These are phyloP conservation scores for Icerya purchasi DNA, from an alignment of 2,888 invertebrate species.

Conservation along the genomic window DNA sequence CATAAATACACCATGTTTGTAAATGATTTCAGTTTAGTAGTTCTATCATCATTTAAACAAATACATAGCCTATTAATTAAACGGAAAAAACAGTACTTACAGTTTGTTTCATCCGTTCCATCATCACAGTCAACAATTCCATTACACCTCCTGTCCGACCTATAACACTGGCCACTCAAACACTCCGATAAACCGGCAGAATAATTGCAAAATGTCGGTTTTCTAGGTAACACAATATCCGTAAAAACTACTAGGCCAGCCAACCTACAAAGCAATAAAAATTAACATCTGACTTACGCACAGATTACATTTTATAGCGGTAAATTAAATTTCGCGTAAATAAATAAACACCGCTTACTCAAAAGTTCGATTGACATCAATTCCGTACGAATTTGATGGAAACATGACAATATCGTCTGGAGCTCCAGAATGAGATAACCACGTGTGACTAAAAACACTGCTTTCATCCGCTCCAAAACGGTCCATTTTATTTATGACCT, in stretches of 20 bases:
- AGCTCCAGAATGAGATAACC: slow-evolving; percentile 66
- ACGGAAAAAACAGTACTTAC: no score
- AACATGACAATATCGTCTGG: slow-evolving; percentile 68
- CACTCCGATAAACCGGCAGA: slow-evolving; percentile 57
- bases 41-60: no score
- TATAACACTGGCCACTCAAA: slow-evolving; percentile 59
- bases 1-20: no score
- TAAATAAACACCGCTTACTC: slow-evolving; percentile 32
- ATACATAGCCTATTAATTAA: no score
- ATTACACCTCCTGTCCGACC: slow-evolving; percentile 53
- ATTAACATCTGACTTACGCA: not conserved
- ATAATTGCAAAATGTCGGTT: slow-evolving; percentile 44
- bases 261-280: slow-evolving; percentile 23
- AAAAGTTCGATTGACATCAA: slow-evolving; percentile 85
- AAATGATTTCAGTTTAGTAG: no score
- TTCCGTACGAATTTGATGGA: slow-evolving; percentile 73
- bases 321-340: not conserved
- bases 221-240: slow-evolving; percentile 55
- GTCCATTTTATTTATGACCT: slow-evolving; percentile 69
- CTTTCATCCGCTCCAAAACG: slow-evolving; percentile 67
- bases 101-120: slow-evolving; percentile 64
- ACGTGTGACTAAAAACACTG: slow-evolving; percentile 59
- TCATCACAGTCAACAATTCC: slow-evolving; percentile 55
- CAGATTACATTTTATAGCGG: not conserved
- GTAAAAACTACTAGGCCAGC: slow-evolving; percentile 75